phyloP scores from a whole-genome alignment of 2,113 vertebrate genomes.

The Gasterosteus aculeatus region DNA sequence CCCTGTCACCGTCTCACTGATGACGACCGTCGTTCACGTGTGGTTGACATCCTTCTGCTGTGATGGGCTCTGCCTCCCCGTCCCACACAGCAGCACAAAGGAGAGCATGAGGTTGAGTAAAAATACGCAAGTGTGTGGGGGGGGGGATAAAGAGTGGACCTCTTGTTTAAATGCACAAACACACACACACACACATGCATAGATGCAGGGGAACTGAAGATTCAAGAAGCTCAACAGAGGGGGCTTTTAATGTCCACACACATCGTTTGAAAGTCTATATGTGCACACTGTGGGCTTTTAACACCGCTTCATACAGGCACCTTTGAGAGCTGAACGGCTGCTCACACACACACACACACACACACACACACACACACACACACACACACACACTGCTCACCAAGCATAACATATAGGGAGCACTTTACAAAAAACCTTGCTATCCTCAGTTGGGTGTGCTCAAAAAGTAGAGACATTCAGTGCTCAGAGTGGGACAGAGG shows the following conservation, averaged over 20 bases:
- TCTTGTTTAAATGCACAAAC: slow-evolving; percentile 49
- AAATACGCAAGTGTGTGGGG: slow-evolving; percentile 27
- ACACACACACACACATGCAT: slow-evolving; percentile 17
- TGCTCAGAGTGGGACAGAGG: slow-evolving; percentile 55
- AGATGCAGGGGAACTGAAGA: slow-evolving; percentile 47
- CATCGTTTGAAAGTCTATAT: slow-evolving; percentile 65
- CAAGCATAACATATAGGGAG: slow-evolving; percentile 58
- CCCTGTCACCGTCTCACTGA: slow-evolving; percentile 60
- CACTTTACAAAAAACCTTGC: slow-evolving; percentile 60
- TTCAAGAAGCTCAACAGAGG: slow-evolving; percentile 71
- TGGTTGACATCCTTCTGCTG: slow-evolving; percentile 55
- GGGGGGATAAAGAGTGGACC: slow-evolving; percentile 57
- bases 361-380: slow-evolving; percentile 10
- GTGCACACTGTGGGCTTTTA: slow-evolving; percentile 72
- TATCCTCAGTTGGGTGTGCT: slow-evolving; percentile 61
- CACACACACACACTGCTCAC: slow-evolving; percentile 21
- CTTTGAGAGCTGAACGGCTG: slow-evolving; percentile 63
- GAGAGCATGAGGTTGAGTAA: slow-evolving; percentile 37
- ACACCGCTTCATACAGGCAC: slow-evolving; percentile 72
- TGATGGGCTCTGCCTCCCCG: slow-evolving; percentile 47
- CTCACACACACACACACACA: slow-evolving; percentile 12
- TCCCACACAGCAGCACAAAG: slow-evolving; percentile 54
- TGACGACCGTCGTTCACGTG: slow-evolving; percentile 57
- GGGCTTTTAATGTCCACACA: slow-evolving; percentile 70
- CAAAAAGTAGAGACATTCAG: slow-evolving; percentile 73